Evolutionary conservation across 2,113 vertebrate genomes (phyloP), one percentile per base, ranked within the genome.

Genomic region (Podarcis cretensis): DNA sequence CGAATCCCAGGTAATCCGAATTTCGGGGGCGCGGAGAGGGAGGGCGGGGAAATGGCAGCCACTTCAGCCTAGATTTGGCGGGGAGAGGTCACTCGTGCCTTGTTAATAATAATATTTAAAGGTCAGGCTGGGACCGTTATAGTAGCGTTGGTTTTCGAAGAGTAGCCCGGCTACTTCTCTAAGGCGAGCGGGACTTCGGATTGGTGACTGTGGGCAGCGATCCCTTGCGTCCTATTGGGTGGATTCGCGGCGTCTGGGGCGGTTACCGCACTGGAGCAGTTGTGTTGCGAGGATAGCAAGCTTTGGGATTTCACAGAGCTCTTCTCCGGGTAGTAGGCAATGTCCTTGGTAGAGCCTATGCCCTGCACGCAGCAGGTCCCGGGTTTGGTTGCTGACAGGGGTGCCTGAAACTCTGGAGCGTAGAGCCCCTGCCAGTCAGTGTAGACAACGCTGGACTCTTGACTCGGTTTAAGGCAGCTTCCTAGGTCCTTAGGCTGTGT

Each of bases 1-100:
- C 96, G 95, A 78, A 68, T 98, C 21, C 97, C 98, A 98, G 99
- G 99, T 99, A 96, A 98, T 97, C 25, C 3, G 3, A 0, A 7
- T 16, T 13, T 12, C 10, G 59, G 4, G 57, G 23, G 35, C 2
- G 63, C 43, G 43, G 43, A 48, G 27, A 3, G 35, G 43, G 25
- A 21, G 2, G 37, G 27, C 6, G 18, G 78, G 30, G n/a, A 4
- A 1, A 4, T 20, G 66, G 40, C 3, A 12, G 82, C 40, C 25
- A 23, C n/a, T 32, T 54, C 27, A 32, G 57, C n/a, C 32, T 65
- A 20, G 81, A 13, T 21, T 63, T 40, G 40, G 12, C 27, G 54
- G 78, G 54, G 43, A 54, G 75, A 77, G 0, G 21, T 27, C 6
- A 10, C 66, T 32, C 27, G 30, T 71, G 13, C 7, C 12, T 73